Conservation (phyloP, 2,797 vertebrate species). For the Gymnothorax reevesii region DNA sequence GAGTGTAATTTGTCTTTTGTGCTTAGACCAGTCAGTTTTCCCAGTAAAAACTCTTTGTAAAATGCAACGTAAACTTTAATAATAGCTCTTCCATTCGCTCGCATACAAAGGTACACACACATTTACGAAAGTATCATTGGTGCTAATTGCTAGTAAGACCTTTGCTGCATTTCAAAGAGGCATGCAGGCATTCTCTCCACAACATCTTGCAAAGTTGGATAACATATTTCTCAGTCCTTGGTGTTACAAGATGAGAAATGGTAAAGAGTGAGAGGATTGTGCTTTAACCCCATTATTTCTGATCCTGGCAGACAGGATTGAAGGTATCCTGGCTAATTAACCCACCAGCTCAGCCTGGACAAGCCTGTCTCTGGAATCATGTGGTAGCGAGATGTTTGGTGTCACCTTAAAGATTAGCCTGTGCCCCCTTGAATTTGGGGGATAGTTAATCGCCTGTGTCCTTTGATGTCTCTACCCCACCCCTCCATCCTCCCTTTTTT, state of each 20-base stretch:
- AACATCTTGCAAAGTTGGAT: not conserved
- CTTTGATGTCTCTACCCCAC: conserved; percentile 54
- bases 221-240: not conserved
- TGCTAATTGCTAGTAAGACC: too few species aligned
- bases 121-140: too few species aligned
- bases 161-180: not conserved
- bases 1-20: too few species aligned
- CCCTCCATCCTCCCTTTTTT: conserved; percentile 24
- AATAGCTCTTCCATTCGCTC: too few species aligned
- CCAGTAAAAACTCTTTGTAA: too few species aligned
- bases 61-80: too few species aligned
- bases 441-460: conserved; percentile 47
- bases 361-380: conserved; percentile 47
- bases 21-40: too few species aligned
- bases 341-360: conserved; percentile 34
- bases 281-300: conserved; percentile 1
- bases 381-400: conserved; percentile 53
- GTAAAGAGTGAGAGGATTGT: conserved; percentile 6
- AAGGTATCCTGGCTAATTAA: conserved; percentile 52
- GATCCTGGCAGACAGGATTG: conserved; percentile 11
- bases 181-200: not conserved
- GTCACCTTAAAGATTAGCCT: conserved; percentile 60
- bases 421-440: conserved; percentile 46
- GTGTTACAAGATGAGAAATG: not conserved
- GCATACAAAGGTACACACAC: too few species aligned